Conservation (phyloP, 2,888 invertebrate species). For the Chydorus sphaericus region DNA sequence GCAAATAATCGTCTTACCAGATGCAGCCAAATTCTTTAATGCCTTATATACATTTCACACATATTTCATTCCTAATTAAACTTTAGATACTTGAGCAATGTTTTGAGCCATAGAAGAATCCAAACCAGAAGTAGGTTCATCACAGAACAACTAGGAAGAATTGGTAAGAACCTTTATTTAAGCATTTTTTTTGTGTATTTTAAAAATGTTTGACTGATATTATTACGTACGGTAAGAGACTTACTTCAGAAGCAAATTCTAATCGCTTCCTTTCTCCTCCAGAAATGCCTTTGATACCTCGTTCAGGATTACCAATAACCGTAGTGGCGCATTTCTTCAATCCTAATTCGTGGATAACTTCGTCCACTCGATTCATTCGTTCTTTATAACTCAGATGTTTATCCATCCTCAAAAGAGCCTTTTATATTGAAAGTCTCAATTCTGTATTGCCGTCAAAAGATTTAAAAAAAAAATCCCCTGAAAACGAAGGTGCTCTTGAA, state of each 20-base stretch:
- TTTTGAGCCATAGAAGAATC: conserved; percentile 37
- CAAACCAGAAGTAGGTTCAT: conserved; percentile 38
- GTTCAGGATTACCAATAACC: conserved; percentile 69
- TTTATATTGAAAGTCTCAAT: background rate
- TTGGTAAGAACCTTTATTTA: conserved; percentile 30
- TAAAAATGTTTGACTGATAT: no score
- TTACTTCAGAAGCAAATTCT: conserved; percentile 87
- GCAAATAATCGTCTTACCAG: conserved; percentile 31
- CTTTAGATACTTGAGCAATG: conserved; percentile 27
- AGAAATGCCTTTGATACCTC: conserved; percentile 71
- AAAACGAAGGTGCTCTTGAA: conserved; percentile 74
- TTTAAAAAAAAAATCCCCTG: conserved; percentile 40
- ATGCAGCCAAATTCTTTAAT: conserved; percentile 22
- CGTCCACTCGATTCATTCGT: conserved; percentile 62
- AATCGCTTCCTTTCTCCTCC: conserved; percentile 92
- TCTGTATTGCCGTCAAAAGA: no score
- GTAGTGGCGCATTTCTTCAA: background rate
- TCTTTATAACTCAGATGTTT: conserved; percentile 50
- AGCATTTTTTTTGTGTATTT: no score
- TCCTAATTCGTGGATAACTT: conserved; percentile 45
- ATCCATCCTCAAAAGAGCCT: conserved; percentile 77
- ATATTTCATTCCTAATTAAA: no score
- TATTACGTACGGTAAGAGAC: background rate
- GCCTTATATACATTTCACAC: background rate
- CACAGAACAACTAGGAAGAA: conserved; percentile 36